Conservation (phyloP, 2,113 vertebrate species). For the Sphaerodactylus townsendi region DNA sequence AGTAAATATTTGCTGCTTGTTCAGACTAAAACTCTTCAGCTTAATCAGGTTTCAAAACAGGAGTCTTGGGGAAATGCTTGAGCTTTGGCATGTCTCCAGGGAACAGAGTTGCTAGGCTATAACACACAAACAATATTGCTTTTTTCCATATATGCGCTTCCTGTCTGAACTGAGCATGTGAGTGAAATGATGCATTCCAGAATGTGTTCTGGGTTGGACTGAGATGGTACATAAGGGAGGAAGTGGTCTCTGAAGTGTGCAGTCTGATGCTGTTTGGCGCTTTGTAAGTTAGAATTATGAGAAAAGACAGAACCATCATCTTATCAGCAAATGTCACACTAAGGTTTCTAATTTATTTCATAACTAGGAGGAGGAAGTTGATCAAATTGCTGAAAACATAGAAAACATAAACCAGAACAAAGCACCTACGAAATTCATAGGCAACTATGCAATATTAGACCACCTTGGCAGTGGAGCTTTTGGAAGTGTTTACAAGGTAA, state of each 20-base stretch:
- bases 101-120: not conserved
- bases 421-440: constrained; percentile 82
- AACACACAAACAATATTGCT: not conserved
- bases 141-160: not conserved
- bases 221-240: not conserved
- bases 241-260: not conserved
- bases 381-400: constrained; percentile 81
- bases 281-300: not conserved
- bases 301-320: not conserved
- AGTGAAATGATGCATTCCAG: not conserved
- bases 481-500: constrained; percentile 89
- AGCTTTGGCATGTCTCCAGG: not conserved
- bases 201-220: not conserved
- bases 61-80: not conserved
- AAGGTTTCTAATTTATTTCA: constrained; percentile 32
- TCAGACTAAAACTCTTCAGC: not conserved
- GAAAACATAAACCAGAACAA: constrained; percentile 86
- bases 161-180: not conserved
- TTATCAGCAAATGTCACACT: not conserved
- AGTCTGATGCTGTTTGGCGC: not conserved
- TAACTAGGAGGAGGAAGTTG: constrained; percentile 81
- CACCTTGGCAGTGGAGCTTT: constrained; percentile 90
- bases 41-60: not conserved
- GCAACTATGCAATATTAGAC: constrained; percentile 85
- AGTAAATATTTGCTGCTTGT: not conserved